Base-by-base conservation (phyloP, 2,797 vertebrate species). In the Alcedo atthis region DNA sequence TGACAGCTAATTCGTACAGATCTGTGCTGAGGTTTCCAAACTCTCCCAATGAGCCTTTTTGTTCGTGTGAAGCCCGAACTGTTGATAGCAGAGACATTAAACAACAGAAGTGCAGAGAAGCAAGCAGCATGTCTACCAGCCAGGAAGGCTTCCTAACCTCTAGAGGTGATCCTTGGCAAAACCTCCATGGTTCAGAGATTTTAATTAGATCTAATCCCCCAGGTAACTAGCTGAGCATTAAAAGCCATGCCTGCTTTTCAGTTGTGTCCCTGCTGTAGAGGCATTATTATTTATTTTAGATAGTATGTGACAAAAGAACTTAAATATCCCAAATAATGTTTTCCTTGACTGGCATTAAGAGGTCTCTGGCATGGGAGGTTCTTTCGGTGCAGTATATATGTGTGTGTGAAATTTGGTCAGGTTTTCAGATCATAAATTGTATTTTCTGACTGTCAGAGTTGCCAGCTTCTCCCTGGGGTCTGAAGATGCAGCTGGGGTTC, bases 171-270 rank as follows among this genome's bases (percentile, higher is more conserved):
- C 85, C 84, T 66, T 91, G 86, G 83, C 68, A 57, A 67, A 82
- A 79, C 10, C 86, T 67, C 63, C 85, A 82, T 8, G 90, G 87
- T 92, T 95, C 87, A 92, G 87, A 86, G 92, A 63, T 90, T 95
- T 94, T 91, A 92, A 92, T 96, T 89, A 94, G 91, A 90, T 87
- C 71, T 40, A 77, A 86, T 90, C 30, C 91, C 91, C 77, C 78
- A 63, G 85, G 75, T 94, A 83, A 90, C 83, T 46, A 87, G 30
- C 77, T 85, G 90, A 77, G 87, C 93, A 55, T 55, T 91, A 70
- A 86, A 51, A 92, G 37, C 53, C 82, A 79, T 28, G 48, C 33
- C 78, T 32, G 8, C 71, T 91, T 91, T 62, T 77, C 75, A 21
- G 25, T 32, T 21, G 59, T 4, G 20, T 84, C 78, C 67, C 78